Base-by-base conservation (phyloP, 2,797 vertebrate genomes). In the Tinamus major region DNA sequence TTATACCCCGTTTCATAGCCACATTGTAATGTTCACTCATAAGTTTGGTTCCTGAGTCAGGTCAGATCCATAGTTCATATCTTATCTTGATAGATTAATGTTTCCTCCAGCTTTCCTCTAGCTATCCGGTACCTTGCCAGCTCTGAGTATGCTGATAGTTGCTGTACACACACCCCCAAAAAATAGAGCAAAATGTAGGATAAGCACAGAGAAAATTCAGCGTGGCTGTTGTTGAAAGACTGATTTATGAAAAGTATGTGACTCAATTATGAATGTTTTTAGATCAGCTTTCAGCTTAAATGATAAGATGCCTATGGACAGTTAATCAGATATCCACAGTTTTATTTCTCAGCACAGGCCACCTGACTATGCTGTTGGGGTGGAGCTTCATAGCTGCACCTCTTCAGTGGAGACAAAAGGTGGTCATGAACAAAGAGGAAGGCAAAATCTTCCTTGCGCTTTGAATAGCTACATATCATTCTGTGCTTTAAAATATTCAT, bases 1-100 rank as follows among this genome's bases (percentile, higher is more conserved):
- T 89, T 49, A 62, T 77, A 53, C 20, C 61, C 59, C 4, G 13
- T 44, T 79, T 95, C 48, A 78, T 92, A 91, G 74, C 82, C 94
- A 84, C 85, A 91, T 85, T 93, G 59, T 79, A 74, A 77, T 61
- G 76, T 89, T 79, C 74, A 93, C 77, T 93, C 70, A 61, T 53
- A 88, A 74, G 68, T 77, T 87, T 92, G 87, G 48, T 81, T 85
- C 87, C 88, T 92, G 79, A 90, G 56, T 94, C 89, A 95, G 87
- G 56, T 94, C 89, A 95, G 87, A 96, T 67, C 76, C 87, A 85
- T 16, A 81, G 85, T 65, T 93, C 67, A 26, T 81, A 51, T 55
- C 79, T 92, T 93, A 85, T 81, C 18, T 0, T 79, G 76, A 35
- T n/a, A 75, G 44, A 75, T 33, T 26, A 61, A 69, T 81, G 55